These are phyloP conservation scores for Stichodactyla mertensii DNA, from an alignment of 64 coral and sea anemone species.

Conservation along the genomic window DNA sequence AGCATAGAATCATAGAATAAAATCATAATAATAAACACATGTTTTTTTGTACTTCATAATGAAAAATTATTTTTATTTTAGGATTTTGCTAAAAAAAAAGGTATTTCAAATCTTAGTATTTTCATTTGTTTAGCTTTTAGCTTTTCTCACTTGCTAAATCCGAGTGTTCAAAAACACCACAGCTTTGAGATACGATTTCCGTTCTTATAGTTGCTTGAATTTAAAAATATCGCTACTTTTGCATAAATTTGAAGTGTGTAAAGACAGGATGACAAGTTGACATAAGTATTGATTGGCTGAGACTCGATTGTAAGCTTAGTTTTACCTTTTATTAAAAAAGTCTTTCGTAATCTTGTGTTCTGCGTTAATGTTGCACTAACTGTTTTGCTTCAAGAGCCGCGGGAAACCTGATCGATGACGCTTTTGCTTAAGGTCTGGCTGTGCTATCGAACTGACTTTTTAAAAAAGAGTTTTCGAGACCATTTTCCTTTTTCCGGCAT, in stretches of 20 bases:
- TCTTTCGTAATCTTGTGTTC: background rate
- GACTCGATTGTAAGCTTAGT: background rate
- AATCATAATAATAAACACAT: background rate
- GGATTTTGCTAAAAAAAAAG: background rate
- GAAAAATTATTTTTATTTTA: background rate
- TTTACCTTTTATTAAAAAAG: background rate
- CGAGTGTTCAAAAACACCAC: background rate
- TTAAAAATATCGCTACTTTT: background rate
- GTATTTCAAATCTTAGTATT: background rate
- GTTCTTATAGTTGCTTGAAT: background rate
- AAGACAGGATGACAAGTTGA: background rate
- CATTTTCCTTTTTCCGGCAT: no score
- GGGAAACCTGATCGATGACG: background rate
- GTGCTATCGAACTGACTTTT: no score
- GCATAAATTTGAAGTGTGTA: background rate
- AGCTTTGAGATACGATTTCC: background rate
- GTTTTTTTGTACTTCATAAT: background rate
- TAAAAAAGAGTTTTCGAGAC: no score
- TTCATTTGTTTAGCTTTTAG: background rate
- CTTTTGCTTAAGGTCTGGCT: no score
- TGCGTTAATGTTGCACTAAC: background rate
- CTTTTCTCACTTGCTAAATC: background rate
- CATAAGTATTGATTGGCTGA: background rate
- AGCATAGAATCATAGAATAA: background rate
- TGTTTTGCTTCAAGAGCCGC: background rate